phyloP scores from a whole-genome alignment of 2,797 vertebrate genomes.

The Phalloptychus januarius region DNA sequence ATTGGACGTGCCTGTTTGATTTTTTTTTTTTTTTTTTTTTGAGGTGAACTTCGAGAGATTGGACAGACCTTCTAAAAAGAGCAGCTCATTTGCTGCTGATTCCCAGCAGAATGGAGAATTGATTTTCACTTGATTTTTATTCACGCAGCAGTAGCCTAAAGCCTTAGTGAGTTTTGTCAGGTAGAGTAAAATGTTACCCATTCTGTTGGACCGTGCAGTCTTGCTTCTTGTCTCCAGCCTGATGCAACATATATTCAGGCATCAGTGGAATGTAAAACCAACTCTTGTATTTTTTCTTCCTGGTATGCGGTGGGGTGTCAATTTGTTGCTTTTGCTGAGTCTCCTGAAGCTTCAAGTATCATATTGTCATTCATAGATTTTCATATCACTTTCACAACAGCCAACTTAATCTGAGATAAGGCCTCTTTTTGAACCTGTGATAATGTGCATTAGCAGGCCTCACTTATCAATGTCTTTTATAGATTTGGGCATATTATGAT shows the following conservation, averaged over 20 bases:
- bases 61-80: constrained; percentile 16
- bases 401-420: neutral
- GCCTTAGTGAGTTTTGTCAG: constrained; percentile 43
- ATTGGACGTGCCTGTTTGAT: constrained; percentile 35
- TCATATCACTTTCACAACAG: constrained; percentile 1
- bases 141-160: constrained; percentile 24
- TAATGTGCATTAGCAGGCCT: neutral
- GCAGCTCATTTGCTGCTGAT: constrained; percentile 14
- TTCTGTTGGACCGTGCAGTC: constrained; percentile 43
- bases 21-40: constrained; percentile 10
- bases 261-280: constrained; percentile 32
- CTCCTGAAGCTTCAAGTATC: neutral
- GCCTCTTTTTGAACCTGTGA: neutral
- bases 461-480: neutral
- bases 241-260: constrained; percentile 35
- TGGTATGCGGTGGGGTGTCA: neutral
- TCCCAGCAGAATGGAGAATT: constrained; percentile 35
- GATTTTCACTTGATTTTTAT: constrained; percentile 49
- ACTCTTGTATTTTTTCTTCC: constrained; percentile 13
- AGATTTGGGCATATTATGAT: neutral
- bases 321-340: neutral
- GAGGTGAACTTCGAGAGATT: constrained; percentile 23
- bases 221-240: constrained; percentile 22
- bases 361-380: neutral
- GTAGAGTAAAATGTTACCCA: constrained; percentile 45